Evolutionary conservation across 1,140 invertebrate genomes (phyloP).

Genomic region (Nephila pilipes): DNA sequence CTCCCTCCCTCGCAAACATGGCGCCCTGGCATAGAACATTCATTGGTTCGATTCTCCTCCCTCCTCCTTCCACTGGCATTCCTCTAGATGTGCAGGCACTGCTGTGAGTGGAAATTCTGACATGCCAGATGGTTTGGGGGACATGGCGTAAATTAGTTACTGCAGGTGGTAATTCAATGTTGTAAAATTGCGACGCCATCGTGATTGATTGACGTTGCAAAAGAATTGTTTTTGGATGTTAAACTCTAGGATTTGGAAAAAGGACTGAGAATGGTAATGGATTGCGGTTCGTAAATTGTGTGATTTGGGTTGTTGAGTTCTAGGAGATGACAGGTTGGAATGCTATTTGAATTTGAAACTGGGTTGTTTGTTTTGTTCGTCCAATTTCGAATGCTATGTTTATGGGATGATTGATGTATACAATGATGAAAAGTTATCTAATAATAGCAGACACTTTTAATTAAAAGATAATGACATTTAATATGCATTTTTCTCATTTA

Average conservation of each 20-base stretch:
- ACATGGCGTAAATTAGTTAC: background rate
- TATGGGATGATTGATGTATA: too few species aligned
- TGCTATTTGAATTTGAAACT: too few species aligned
- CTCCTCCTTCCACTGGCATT: background rate
- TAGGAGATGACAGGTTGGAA: too few species aligned
- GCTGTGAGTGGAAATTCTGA: constrained; percentile 20
- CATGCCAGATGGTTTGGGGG: constrained; percentile 1
- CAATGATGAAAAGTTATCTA: too few species aligned
- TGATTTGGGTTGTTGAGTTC: too few species aligned
- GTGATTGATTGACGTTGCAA: background rate
- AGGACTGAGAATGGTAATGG: background rate
- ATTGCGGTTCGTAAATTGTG: too few species aligned
- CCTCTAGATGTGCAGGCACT: background rate
- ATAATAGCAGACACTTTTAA: too few species aligned
- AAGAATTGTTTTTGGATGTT: background rate
- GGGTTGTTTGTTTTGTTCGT: too few species aligned
- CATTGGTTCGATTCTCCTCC: constrained; percentile 35
- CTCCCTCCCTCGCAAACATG: constrained; percentile 20
- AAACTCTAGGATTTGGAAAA: background rate
- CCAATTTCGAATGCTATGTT: too few species aligned
- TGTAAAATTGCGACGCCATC: background rate
- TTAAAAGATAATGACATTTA: too few species aligned
- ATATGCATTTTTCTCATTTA: too few species aligned
- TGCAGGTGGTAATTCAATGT: background rate
- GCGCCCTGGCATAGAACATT: constrained; percentile 19